Evolutionary conservation across 2,888 invertebrate species (phyloP).

Genomic region (Kryphioiulus occultus): DNA sequence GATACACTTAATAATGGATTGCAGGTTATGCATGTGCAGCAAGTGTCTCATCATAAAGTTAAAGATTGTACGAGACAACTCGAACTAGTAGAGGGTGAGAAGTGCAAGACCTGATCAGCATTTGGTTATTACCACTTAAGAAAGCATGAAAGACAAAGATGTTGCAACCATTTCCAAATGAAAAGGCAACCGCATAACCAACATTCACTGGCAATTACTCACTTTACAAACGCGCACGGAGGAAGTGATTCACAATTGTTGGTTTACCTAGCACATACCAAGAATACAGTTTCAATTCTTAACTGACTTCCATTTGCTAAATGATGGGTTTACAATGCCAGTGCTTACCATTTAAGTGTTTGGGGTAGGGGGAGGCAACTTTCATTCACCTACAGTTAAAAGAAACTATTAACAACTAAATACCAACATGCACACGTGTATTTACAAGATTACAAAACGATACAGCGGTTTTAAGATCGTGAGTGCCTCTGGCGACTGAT

Average conservation of each 20-base stretch:
- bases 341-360: neutral
- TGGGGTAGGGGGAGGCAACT: neutral
- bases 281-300: neutral
- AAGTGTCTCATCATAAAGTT: neutral
- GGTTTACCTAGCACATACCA: neutral
- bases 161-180: neutral
- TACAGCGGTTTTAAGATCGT: neutral
- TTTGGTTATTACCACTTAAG: slow-evolving; percentile 17
- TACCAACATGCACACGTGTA: neutral
- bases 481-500: neutral
- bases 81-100: neutral
- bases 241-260: neutral
- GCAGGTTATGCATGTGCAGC: neutral
- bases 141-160: neutral
- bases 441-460: neutral
- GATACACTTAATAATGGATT: slow-evolving; percentile 3
- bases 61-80: neutral
- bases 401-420: slow-evolving; percentile 23
- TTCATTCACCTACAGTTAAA: slow-evolving; percentile 8
- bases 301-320: neutral
- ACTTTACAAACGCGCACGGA: neutral
- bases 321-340: neutral
- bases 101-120: neutral
- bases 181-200: neutral
- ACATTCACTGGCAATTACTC: slow-evolving; percentile 4